phyloP scores from a whole-genome alignment of 1,140 invertebrate species.

The Bombus sylvicola region DNA sequence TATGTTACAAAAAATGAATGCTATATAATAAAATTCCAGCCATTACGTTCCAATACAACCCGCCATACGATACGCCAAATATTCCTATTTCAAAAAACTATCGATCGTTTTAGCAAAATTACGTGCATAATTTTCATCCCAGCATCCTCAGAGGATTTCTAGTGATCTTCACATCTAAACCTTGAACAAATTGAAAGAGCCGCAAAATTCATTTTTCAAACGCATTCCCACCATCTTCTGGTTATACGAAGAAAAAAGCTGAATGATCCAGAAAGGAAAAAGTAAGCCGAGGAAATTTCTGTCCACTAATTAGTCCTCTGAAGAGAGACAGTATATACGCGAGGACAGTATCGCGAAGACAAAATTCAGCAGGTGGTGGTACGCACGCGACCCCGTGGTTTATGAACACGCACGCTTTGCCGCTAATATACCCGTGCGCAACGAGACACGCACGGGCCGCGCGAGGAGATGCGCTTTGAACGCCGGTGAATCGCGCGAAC shows the following conservation, averaged over 20 bases:
- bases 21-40: not conserved
- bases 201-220: not conserved
- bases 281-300: not conserved
- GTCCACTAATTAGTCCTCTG: not conserved
- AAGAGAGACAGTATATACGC: constrained; percentile 10
- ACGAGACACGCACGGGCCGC: constrained; percentile 12
- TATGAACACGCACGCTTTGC: not conserved
- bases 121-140: not conserved
- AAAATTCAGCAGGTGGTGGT: constrained; percentile 1
- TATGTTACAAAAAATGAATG: no score
- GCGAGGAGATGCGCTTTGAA: constrained; percentile 16
- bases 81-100: not conserved
- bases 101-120: not conserved
- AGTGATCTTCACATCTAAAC: not conserved
- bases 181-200: not conserved
- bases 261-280: not conserved
- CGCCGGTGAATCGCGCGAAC: constrained; percentile 11
- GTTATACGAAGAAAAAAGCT: not conserved
- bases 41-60: not conserved
- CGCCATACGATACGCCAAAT: not conserved
- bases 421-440: not conserved
- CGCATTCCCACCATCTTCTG: not conserved
- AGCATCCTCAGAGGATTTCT: not conserved
- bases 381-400: constrained; percentile 18
- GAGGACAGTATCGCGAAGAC: not conserved